Base-by-base conservation (phyloP, 1,140 invertebrate genomes). In the Drosophila malerkotliana region DNA sequence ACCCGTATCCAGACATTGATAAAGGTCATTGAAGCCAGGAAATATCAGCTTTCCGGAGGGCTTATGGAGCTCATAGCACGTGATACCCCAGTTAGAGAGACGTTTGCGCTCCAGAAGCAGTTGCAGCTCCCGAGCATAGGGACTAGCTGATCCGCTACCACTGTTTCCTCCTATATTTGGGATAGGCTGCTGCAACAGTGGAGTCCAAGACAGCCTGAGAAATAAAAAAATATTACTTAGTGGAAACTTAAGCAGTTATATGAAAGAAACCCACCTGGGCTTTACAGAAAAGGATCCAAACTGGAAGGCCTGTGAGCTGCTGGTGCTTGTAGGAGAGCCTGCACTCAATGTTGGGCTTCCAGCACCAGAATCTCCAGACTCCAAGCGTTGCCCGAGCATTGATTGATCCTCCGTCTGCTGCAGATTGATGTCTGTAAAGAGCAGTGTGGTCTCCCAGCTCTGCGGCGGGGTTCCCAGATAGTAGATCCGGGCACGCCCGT, bases 81-180 rank as follows among this genome's bases (percentile, higher is more conserved):
- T 98, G 49, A 99, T 98, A 15, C 98, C 98, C 95, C 97, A 98
- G 1, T 96, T 96, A 0, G 97, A 95, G 8, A 98, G 93, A 72
- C 97, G 93, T 92, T 98, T 98, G 54, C 98, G 93, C 91, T 99
- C 98, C 93, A 96, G 96, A 56, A 98, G 92, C 48, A 99, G 91
- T 90, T 98, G 97, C 90, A 98, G 97, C 92, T 99, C 98, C 64
- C 95, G 93, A 0, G 96, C 94, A 93, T 76, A 79, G 57, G 94
- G 93, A 78, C 79, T 64, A 1, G 64, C 94, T 59, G 94, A 93
- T 76, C 56, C 57, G 21, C 73, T 94, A 15, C 72, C 74, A 4
- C 67, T 52, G 18, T 71, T 47, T 7, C 69, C 63, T 1, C 49
- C 76, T 8, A 77, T 83, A 89, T 93, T 94, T 75, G 95, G 95